Base-by-base conservation (phyloP, 2,888 invertebrate species). In the Hydraecia micacea region DNA sequence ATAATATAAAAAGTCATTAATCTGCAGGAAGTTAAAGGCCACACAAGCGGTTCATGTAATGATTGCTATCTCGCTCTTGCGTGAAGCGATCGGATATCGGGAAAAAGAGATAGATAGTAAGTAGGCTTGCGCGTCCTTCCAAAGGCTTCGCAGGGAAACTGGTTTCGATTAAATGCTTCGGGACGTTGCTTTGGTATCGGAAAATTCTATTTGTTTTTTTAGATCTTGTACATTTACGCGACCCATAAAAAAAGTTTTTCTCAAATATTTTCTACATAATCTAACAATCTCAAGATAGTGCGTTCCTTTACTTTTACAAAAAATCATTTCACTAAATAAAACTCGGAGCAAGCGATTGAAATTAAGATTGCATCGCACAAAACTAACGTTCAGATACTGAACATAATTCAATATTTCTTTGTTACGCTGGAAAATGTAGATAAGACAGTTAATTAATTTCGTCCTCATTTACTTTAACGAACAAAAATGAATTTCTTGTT, bases 61-160 rank as follows among this genome's bases (percentile, higher is more conserved):
- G 82, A 86, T 81, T 85, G 87, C 89, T 89, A 89, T 96, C 95
- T 91, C 93, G 21, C 77, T 88, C 86, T 93, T 90, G 81, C 73
- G 66, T 88, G 49, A 80, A 74, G 75, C 78, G 77, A 86, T 81
- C 80, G 85, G 88, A 81, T 82, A 88, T 91, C 81, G 88, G 83
- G 83, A 87, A 91, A 96, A 88, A 92, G 96, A 93, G 96, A 96
- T 92, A 87, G 92, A 92, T 92, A 93, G 90, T 93, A 93, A 93
- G 92, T 93, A 93, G 93, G 92, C 92, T 92, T 91, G 88, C 88
- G 90, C 94, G 93, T 94, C 96, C 93, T 93, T 93, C 91, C 91
- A 92, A 95, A 96, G 96, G 95, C 95, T 96, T 94, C 91, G 91
- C 91, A 91, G 92, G 94, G 91, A 95, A 96, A 96, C 96, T 93